phyloP scores from a whole-genome alignment of 2,797 vertebrate species.

The Xiphorhynchus erythropygius region DNA sequence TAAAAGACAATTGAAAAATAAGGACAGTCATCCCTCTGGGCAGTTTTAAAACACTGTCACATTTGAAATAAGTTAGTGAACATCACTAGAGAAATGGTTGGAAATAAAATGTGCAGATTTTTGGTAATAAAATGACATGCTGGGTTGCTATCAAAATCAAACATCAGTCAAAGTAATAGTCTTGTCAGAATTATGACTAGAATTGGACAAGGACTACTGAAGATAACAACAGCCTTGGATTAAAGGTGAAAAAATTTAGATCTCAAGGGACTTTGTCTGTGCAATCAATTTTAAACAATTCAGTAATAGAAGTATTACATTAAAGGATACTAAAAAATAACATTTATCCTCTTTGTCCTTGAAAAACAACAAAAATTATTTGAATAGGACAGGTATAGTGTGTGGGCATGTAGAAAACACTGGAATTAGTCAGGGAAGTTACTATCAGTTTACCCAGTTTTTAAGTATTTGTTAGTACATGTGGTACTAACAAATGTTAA shows the following conservation, averaged over 20 bases:
- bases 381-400: background rate
- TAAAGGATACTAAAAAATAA: background rate
- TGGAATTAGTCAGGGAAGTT: background rate
- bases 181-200: slow-evolving; percentile 10
- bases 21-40: slow-evolving; percentile 39
- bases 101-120: slow-evolving; percentile 46
- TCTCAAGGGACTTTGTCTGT: background rate
- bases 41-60: slow-evolving; percentile 52
- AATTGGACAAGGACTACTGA: background rate
- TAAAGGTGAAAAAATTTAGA: background rate
- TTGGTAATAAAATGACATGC: slow-evolving; percentile 33
- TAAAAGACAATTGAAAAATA: slow-evolving; percentile 47
- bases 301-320: background rate
- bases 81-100: slow-evolving; percentile 42
- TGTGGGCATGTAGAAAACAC: background rate
- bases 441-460: background rate
- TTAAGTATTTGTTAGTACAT: background rate
- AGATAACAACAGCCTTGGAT: background rate
- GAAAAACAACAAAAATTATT: background rate
- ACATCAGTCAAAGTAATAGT: slow-evolving; percentile 31
- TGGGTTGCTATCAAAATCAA: slow-evolving; percentile 12
- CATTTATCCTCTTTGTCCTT: background rate
- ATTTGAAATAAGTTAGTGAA: slow-evolving; percentile 47
- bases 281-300: background rate
- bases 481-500: background rate